Evolutionary conservation across 2,888 invertebrate genomes (phyloP), one percentile per base, ranked within the genome.

Genomic region (Lithodes maja): DNA sequence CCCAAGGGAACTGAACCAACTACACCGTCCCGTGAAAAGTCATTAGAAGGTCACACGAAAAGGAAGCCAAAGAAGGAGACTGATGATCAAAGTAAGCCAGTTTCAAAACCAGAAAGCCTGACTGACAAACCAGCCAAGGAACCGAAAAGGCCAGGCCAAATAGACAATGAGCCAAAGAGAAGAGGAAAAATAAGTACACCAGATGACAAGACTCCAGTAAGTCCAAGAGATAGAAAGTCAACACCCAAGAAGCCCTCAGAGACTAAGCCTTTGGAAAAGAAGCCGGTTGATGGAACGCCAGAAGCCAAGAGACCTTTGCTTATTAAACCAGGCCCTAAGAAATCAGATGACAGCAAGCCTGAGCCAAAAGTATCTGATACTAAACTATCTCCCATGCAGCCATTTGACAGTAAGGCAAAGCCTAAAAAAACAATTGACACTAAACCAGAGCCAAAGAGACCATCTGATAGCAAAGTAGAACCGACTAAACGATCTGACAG

Each of bases 211-310:
- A 85, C 17, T 3, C 80, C 55, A 80, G 33, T n/a, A n/a, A 80
- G 54, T n/a, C 85, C 86, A 82, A 54, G 81, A 5, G 75, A 82
- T 53, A 82, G 75, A 61, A 80, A 81, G n/a, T 49, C 74, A 74
- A 17, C 54, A 17, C 15, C 52, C n/a, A 15, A n/a, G 61, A 33
- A 33, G 33, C 33, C 33, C 33, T 33, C 33, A 33, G 33, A 33
- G 33, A 33, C 33, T 33, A 33, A 33, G 33, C 33, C 33, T 33
- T 33, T 33, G 54, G 15, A 17, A 15, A 49, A 17, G 2, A 17
- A 80, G 49, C 75, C 75, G 1, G 49, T 7, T 33, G 68, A 61
- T 61, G 68, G 61, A 15, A n/a, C 52, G 15, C 83, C 71, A 69
- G 71, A 69, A 1, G n/a, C 53, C 53, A 79, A 15, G 2, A 79